Conservation (phyloP, 2,888 invertebrate species). For the Drosophila acutilabella region DNA sequence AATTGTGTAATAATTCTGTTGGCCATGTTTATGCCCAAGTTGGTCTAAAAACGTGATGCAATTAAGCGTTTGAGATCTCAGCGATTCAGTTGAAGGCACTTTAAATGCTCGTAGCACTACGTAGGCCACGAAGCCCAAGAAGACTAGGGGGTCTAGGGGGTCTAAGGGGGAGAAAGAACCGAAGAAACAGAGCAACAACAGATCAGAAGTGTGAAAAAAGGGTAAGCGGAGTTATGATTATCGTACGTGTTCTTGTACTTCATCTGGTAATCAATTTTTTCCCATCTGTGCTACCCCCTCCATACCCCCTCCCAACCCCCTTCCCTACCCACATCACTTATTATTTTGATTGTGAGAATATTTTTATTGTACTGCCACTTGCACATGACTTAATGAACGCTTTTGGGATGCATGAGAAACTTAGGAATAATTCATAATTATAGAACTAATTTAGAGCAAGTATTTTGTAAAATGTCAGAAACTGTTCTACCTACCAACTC, state of each 20-base stretch:
- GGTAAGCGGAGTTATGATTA: constrained; percentile 75
- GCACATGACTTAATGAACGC: constrained; percentile 46
- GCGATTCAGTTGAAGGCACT: constrained; percentile 55
- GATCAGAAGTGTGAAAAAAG: constrained; percentile 68
- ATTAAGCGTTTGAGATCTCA: constrained; percentile 67
- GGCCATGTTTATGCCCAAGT: constrained; percentile 45
- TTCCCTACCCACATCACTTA: constrained; percentile 23
- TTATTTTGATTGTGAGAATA: constrained; percentile 69
- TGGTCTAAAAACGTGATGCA: constrained; percentile 81
- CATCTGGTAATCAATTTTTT: constrained; percentile 76
- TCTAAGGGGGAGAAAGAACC: too few species aligned
- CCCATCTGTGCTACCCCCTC: constrained; percentile 17
- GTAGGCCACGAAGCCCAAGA: constrained; percentile 13
- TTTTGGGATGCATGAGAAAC: constrained; percentile 47
- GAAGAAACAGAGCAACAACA: background rate
- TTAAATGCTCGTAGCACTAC: constrained; percentile 23
- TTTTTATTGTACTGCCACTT: constrained; percentile 29
- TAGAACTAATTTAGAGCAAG: constrained; percentile 36
- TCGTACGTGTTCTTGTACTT: constrained; percentile 68
- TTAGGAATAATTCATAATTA: constrained; percentile 51
- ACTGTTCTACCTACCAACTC: too few species aligned
- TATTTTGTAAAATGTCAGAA: background rate
- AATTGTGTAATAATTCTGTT: constrained; percentile 77
- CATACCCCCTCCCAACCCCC: constrained; percentile 22
- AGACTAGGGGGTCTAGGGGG: background rate